These are phyloP conservation scores for Elaphurus davidianus DNA, from an alignment of 2,113 vertebrate species.

Conservation along the genomic window DNA sequence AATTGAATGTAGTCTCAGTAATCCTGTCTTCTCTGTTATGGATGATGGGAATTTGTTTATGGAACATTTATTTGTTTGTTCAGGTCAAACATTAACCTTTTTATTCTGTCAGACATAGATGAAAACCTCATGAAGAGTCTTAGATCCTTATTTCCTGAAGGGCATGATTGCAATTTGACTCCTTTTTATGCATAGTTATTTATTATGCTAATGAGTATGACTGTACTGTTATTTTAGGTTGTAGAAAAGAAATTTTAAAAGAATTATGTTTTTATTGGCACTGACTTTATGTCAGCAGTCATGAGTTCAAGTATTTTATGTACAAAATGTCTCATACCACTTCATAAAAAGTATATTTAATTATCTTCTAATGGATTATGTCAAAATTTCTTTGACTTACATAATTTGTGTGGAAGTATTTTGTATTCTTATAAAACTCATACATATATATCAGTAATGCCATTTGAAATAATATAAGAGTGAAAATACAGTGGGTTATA, in stretches of 20 bases:
- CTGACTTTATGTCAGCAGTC: background rate
- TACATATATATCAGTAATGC: background rate
- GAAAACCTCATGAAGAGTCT: background rate
- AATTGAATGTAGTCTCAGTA: background rate
- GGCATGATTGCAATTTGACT: background rate
- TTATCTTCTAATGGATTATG: background rate
- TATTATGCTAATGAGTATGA: background rate
- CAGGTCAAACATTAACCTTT: background rate
- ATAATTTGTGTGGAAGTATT: background rate
- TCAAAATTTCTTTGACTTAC: background rate
- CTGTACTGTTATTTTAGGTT: background rate
- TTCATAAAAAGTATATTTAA: background rate
- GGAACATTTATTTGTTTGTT: background rate
- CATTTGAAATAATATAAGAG: background rate
- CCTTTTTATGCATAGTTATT: background rate
- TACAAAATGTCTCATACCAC: background rate
- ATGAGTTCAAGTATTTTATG: background rate
- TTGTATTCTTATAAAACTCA: background rate
- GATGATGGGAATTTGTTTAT: background rate
- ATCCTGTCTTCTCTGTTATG: background rate
- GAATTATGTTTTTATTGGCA: slow-evolving; percentile 6
- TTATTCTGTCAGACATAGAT: background rate
- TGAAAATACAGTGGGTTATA: background rate
- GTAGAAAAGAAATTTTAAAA: background rate
- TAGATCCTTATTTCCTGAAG: background rate